Percentiles rank a stretch among this genome's conserved stretches.
These are phyloP conservation scores for Leptopilina clavipes DNA, from an alignment of 1,140 invertebrate genomes.

Conservation along the genomic window DNA sequence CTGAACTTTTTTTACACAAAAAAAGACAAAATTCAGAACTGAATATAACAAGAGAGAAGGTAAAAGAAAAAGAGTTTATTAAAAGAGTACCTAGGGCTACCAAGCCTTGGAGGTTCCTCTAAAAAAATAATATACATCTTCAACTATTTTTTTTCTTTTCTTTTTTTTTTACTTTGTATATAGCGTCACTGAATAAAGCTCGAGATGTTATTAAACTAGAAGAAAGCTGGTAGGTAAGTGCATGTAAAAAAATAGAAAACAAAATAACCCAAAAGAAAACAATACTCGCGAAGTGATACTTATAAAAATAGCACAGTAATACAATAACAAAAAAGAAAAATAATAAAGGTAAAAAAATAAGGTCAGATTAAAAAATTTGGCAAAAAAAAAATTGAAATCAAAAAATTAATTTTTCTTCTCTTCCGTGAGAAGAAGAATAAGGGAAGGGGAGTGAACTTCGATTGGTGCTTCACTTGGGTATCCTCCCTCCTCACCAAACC, in stretches of 20 bases:
- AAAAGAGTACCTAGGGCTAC: slow-evolving; percentile 1
- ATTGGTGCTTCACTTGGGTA: too few relatives aligned
- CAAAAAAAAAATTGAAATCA: too few relatives aligned
- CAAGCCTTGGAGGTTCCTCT: slow-evolving; percentile 4
- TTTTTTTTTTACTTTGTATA: slow-evolving; percentile 33
- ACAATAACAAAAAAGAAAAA: background rate
- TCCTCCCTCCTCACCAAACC: too few relatives aligned
- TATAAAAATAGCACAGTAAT: background rate
- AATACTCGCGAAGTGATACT: background rate
- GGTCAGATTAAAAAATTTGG: background rate
- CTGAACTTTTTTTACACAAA: background rate
- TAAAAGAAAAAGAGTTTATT: slow-evolving; percentile 19
- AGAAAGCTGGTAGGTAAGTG: slow-evolving; percentile 4
- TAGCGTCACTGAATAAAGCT: slow-evolving; percentile 25
- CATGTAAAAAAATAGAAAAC: slow-evolving; percentile 11
- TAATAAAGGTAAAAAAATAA: background rate
- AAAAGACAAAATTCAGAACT: slow-evolving; percentile 1
- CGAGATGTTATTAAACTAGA: slow-evolving; percentile 1
- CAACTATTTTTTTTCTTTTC: background rate
- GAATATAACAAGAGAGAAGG: slow-evolving; percentile 1
- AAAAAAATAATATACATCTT: slow-evolving; percentile 27
- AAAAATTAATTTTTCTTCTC: too few relatives aligned
- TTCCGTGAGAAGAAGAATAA: too few relatives aligned
- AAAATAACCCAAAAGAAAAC: slow-evolving; percentile 23
- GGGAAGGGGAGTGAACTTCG: too few relatives aligned